Conservation (phyloP, 1,140 invertebrate species). For the Harpegnathos saltator region DNA sequence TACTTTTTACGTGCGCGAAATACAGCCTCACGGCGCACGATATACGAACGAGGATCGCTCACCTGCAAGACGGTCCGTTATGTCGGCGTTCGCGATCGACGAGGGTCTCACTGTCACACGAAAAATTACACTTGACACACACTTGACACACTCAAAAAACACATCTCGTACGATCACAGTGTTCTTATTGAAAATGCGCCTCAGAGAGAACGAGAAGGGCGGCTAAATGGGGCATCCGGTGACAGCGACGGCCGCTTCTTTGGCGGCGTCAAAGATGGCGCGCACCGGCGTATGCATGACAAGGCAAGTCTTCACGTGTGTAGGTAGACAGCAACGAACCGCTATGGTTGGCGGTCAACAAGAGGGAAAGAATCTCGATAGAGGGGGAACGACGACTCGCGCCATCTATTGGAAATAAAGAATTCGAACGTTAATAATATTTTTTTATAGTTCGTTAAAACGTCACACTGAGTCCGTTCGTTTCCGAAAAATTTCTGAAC, state of each 20-base stretch:
- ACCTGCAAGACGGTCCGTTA: conserved; percentile 49
- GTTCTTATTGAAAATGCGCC: conserved; percentile 57
- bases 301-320: background rate
- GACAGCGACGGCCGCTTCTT: conserved; percentile 6
- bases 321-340: background rate
- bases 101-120: conserved; percentile 45
- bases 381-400: no score
- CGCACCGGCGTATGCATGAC: background rate
- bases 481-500: no score
- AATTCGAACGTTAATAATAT: no score
- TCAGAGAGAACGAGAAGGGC: conserved; percentile 11
- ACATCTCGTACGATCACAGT: conserved; percentile 56
- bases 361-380: no score
- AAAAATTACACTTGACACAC: conserved; percentile 31
- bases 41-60: background rate
- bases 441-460: no score
- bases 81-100: conserved; percentile 26
- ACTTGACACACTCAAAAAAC: conserved; percentile 51
- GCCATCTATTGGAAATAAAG: no score
- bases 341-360: no score
- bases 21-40: background rate
- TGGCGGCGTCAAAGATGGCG: conserved; percentile 39
- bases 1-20: background rate
- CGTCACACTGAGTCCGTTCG: no score
- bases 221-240: conserved; percentile 33